phyloP scores from a whole-genome alignment of 2,797 vertebrate species.

The Sebastes elongatus region DNA sequence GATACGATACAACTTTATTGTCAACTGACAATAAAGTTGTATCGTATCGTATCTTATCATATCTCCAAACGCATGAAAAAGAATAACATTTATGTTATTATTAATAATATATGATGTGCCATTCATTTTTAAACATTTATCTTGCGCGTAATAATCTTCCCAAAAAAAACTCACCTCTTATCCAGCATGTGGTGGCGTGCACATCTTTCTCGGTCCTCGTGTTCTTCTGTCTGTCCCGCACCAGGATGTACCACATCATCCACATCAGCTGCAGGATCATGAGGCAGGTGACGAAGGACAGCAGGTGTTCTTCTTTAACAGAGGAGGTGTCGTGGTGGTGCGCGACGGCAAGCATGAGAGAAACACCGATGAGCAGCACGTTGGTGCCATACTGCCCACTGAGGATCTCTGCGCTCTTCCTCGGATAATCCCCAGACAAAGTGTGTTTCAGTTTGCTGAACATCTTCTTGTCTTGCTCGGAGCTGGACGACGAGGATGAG shows the following conservation, averaged over 20 bases:
- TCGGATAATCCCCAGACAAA: constrained; percentile 82
- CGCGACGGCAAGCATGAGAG: constrained; percentile 91
- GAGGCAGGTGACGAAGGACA: constrained; percentile 88
- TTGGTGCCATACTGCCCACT: constrained; percentile 96
- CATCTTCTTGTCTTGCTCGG: constrained; percentile 76
- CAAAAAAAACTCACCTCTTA: constrained; percentile 82
- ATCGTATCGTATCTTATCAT: too few species aligned
- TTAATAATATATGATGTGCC: too few species aligned
- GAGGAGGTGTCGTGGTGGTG: constrained; percentile 85
- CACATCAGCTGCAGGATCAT: constrained; percentile 94
- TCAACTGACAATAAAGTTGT: too few species aligned
- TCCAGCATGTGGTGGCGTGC: constrained; percentile 92
- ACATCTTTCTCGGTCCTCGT: constrained; percentile 87
- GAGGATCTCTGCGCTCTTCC: constrained; percentile 91
- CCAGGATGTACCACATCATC: constrained; percentile 96
- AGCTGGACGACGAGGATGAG: constrained; percentile 78
- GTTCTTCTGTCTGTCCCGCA: constrained; percentile 83
- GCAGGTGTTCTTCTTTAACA: constrained; percentile 86
- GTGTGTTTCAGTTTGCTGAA: constrained; percentile 69
- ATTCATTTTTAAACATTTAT: neutral
- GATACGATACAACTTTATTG: too few species aligned
- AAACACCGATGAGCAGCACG: constrained; percentile 88
- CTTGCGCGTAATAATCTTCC: neutral
- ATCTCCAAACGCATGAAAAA: neutral
- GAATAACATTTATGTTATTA: too few species aligned